Base-by-base conservation (phyloP, 2,888 invertebrate species). In the Philereme vetulata region DNA sequence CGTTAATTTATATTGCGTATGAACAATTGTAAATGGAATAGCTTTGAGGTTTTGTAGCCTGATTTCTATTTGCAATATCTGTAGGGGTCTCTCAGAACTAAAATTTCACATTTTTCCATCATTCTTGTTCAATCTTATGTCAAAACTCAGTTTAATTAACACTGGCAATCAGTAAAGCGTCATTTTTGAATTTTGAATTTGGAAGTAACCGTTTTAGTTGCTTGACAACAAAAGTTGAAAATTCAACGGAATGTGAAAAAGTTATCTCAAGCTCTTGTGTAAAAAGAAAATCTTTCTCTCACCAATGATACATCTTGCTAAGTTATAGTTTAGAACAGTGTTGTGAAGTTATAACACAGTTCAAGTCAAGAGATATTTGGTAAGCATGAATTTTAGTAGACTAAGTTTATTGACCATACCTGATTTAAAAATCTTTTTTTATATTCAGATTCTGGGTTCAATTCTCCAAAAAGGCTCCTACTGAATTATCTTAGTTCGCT, bases 121-220 rank as follows among this genome's bases (percentile, higher is more conserved):
- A 21, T 1, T 21, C 2, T 21, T 21, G 21, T 21, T 21, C 2
- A 21, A 21, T 21, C 21, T 1, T 21, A 21, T 21, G 21, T 21
- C 1, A 21, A 21, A 2, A 1, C 21, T 21, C 2, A 2, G 21
- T 21, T 21, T 21, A 21, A 1, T 21, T 21, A 75, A 68, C 71
- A 71, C 60, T 49, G 0, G 10, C 2, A 21, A 21, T 21, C 21
- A 1, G 21, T 21, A 21, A 21, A 21, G 72, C 74, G 72, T 74
- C 72, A 72, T 64, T 68, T 78, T 79, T 71, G 64, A 78, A 76
- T 72, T 79, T 79, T 74, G 75, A 78, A 77, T 73, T 67, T 52
- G 53, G 68, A 67, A 65, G 50, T 46, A 46, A 52, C 68, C 66
- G 69, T 71, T 69, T 32, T 57, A 21, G 21, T 44, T 34, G 50